Base-by-base conservation (phyloP, 2,797 vertebrate species). In the Toxotes lorentzi region DNA sequence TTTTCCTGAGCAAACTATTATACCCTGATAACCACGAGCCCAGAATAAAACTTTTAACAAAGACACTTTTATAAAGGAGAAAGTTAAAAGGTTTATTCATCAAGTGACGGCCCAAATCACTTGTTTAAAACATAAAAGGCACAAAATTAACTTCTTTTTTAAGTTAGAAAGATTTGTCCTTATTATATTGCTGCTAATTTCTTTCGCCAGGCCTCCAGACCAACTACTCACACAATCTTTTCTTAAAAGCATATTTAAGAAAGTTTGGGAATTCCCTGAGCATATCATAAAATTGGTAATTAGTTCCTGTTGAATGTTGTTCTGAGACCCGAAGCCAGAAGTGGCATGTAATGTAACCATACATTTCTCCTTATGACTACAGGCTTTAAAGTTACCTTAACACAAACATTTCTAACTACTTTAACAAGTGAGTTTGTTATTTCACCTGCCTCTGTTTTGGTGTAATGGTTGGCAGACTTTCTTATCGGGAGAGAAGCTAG, bases 381-480 rank as follows among this genome's bases (percentile, higher is more conserved):
- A 27, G 23, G 12, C 19, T 34, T 43, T 51, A 78, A 24, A 40
- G 64, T 70, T 12, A 66, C 40, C 50, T 50, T 1, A 62, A 54
- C 63, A 64, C 45, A 70, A 71, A 59, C 21, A 66, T 17, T 35
- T 59, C 2, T 30, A 48, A 53, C 78, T 61, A 30, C 16, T 76
- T 66, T 59, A 23, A 27, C 56, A 45, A 67, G 30, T 21, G 4
- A 5, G 21, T 67, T 73, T 70, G 84, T 82, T 90, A 76, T 91
- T 92, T 82, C 86, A 91, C 89, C 90, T 82, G 89, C 74, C 38
- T 66, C 56, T 53, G 60, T 66, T 76, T 80, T 57, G 27, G 66
- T 62, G 69, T 87, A 89, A 92, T 89, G 61, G 84, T 40, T 90
- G 85, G 80, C 90, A 88, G 84, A 85, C 77, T 80, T 77, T 86